Base-by-base conservation (phyloP, 2,113 vertebrate genomes). In the Alouatta palliata region DNA sequence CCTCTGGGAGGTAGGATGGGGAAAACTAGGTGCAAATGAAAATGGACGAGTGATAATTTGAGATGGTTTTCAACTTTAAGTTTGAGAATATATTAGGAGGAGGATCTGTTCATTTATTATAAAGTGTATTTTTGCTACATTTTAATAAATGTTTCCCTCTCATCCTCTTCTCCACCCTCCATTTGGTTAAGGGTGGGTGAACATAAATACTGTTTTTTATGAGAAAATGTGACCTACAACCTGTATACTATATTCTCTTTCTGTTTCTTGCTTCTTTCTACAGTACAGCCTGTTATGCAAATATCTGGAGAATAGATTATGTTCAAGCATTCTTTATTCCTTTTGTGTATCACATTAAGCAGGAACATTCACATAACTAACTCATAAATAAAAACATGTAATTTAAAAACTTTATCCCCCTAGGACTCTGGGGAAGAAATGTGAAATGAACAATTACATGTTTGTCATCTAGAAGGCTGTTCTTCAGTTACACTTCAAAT, bases 21-120 rank as follows among this genome's bases (percentile, higher is more conserved):
- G 79, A 75, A 66, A 90, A 68, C 8, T 45, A 96, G 90, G 92
- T 95, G 87, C 83, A 93, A 97, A 96, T 97, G 91, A 89, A 95
- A 95, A 83, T 49, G 47, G 68, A 93, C n/a, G 37, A 54, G 92
- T 90, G 97, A 97, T 85, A 86, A 97, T 92, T 77, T 90, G 82
- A 95, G 64, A 76, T 40, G 12, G 21, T 71, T 94, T 80, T 71
- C 88, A 56, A 45, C 91, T 92, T 86, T 27, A 79, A 92, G 32
- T 52, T 85, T 52, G 82, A 93, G 54, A 87, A 76, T 70, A 83
- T 52, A 84, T 79, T 77, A 86, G 47, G 75, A 79, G 54, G 45
- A 37, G 25, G 43, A 83, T 70, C 23, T 35, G 32, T 27, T 73
- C 40, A 6, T 58, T 14, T 61, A 45, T 37, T 70, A 83, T 47